Evolutionary conservation across 2,888 invertebrate genomes (phyloP).

Genomic region (Drosophila sordidula): DNA sequence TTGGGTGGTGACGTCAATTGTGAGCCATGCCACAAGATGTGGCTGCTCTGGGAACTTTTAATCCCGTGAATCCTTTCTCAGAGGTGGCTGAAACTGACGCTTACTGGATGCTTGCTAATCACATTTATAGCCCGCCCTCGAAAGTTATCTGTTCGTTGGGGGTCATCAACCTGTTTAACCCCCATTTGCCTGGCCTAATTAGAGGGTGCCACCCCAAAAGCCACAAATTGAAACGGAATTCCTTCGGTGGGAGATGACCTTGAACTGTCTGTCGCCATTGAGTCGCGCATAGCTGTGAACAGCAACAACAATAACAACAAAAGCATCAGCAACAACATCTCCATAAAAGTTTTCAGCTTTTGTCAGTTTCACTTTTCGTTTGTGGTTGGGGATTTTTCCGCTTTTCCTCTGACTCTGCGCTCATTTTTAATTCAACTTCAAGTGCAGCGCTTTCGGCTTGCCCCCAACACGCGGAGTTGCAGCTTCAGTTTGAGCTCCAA

Average conservation of each 20-base stretch:
- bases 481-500: neutral
- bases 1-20: slow-evolving; percentile 40
- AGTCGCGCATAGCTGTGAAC: slow-evolving; percentile 56
- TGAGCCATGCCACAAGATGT: slow-evolving; percentile 28
- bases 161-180: slow-evolving; percentile 31
- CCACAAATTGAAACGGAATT: slow-evolving; percentile 8
- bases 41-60: slow-evolving; percentile 32
- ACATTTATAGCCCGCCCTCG: slow-evolving; percentile 27
- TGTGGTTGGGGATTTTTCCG: slow-evolving; percentile 19
- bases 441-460: slow-evolving; percentile 35
- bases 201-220: slow-evolving; percentile 16
- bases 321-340: slow-evolving; percentile 23
- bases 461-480: slow-evolving; percentile 6
- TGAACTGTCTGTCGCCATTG: slow-evolving; percentile 67
- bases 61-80: slow-evolving; percentile 36
- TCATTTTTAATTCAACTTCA: slow-evolving; percentile 50
- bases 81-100: slow-evolving; percentile 36
- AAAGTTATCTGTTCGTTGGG: neutral
- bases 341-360: slow-evolving; percentile 54
- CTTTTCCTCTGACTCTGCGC: slow-evolving; percentile 11
- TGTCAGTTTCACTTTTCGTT: slow-evolving; percentile 71
- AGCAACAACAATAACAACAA: slow-evolving; percentile 18
- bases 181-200: slow-evolving; percentile 31
- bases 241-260: slow-evolving; percentile 45
- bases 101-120: slow-evolving; percentile 45